phyloP scores from a whole-genome alignment of 1,140 invertebrate species.

The Pararge aegeria region DNA sequence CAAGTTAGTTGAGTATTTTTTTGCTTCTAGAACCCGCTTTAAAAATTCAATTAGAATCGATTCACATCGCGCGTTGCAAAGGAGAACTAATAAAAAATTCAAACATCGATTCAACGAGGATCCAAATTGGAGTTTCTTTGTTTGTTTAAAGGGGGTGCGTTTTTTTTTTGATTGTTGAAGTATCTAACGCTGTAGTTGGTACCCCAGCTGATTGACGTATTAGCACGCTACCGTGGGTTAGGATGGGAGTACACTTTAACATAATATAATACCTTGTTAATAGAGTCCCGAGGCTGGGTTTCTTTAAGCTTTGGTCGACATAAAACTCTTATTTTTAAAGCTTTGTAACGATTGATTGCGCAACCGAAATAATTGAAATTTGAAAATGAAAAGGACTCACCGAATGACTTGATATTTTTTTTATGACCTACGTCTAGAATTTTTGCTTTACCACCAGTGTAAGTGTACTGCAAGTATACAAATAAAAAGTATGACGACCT shows the following conservation, averaged over 20 bases:
- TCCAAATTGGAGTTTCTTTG: constrained; percentile 55
- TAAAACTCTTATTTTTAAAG: too few species aligned
- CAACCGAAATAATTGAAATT: too few species aligned
- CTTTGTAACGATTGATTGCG: too few species aligned
- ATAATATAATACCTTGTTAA: too few species aligned
- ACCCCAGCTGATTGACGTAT: constrained; percentile 12
- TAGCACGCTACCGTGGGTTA: constrained; percentile 11
- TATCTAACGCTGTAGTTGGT: background rate
- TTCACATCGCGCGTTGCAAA: constrained; percentile 25
- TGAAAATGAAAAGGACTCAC: too few species aligned
- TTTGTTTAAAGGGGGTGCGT: constrained; percentile 44
- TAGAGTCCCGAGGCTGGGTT: too few species aligned
- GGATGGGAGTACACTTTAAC: background rate
- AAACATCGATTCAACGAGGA: constrained; percentile 50
- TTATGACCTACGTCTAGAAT: too few species aligned
- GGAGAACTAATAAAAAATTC: constrained; percentile 52
- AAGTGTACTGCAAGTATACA: too few species aligned
- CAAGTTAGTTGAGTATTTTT: constrained; percentile 8
- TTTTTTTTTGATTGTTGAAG: constrained; percentile 22
- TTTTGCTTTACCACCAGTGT: too few species aligned
- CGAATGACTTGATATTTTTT: too few species aligned
- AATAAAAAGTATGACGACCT: too few species aligned
- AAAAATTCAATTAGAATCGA: constrained; percentile 32
- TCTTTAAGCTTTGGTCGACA: too few species aligned
- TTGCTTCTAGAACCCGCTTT: constrained; percentile 12